Evolutionary conservation across 2,113 vertebrate species (phyloP), one percentile per base, ranked within the genome.

Genomic region (Aphelocoma coerulescens): DNA sequence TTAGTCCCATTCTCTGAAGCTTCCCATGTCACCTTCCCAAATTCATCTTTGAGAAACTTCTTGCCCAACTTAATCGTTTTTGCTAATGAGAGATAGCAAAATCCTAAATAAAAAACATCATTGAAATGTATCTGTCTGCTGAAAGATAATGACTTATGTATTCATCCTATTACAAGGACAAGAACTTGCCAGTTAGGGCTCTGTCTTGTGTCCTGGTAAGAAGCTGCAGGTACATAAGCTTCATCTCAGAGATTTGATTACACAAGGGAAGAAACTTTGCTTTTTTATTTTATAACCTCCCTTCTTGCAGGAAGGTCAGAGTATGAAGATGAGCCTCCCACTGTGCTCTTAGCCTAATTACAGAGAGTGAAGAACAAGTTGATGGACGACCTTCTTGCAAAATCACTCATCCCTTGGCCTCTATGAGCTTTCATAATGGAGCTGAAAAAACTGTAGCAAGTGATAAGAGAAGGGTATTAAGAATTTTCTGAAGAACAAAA

Each of bases 321-420:
- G 32, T 43, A 85, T 87, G 81, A 93, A 96, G 81, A 94, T 84
- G 89, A 95, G 80, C 73, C 66, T 93, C 93, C 84, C 41, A 52
- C 91, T 94, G 87, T 69, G 91, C 89, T 87, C 69, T 61, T 63
- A 85, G 81, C 80, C 89, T 93, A 95, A 96, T 93, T 95, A 93
- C 48, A 81, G 79, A 72, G 61, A 81, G 59, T 16, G 68, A 96
- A 33, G 68, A 93, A 46, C 12, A 54, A 96, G 39, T 55, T 96
- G 93, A 96, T 81, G 86, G 68, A 95, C 7, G 49, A 95, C 86
- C 69, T 69, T 90, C 91, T 84, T 35, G 52, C 4, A 19, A 91
- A 76, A 96, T 89, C 86, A 68, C 49, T 92, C 94, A 87, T 81
- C 32, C 41, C 71, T 75, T 89, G 66, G 69, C 66, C 80, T 85